Conservation (phyloP, 2,888 invertebrate species). For the Opisthograptis luteolata region DNA sequence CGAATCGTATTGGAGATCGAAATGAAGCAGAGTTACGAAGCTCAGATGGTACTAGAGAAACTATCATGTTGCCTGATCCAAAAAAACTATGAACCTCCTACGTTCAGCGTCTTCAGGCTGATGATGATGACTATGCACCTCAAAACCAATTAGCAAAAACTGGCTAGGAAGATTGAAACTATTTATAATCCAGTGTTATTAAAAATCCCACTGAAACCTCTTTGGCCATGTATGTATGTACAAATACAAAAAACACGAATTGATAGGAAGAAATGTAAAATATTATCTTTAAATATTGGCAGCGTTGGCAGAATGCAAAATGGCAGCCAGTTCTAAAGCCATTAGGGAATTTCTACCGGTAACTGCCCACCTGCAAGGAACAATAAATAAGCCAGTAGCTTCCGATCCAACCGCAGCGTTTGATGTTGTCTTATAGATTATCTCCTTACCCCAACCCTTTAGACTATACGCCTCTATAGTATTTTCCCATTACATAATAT, state of each 20-base stretch:
- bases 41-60: background rate
- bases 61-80: no score
- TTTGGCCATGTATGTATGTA: no score
- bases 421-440: slow-evolving; percentile 21
- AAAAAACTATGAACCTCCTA: no score
- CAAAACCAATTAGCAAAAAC: no score
- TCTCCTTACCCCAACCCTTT: slow-evolving; percentile 15
- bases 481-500: slow-evolving; percentile 1
- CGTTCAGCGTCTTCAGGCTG: no score
- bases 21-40: no score
- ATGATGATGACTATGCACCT: no score
- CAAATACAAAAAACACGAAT: background rate
- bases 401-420: slow-evolving; percentile 22
- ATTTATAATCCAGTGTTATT: no score
- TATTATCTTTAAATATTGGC: background rate
- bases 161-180: no score
- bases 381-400: slow-evolving; percentile 24
- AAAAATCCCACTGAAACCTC: no score
- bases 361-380: slow-evolving; percentile 22
- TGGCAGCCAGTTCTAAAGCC: slow-evolving; percentile 14
- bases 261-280: background rate
- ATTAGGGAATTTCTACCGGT: slow-evolving; percentile 18
- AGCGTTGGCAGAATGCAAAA: slow-evolving; percentile 6
- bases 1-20: background rate
- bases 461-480: slow-evolving; percentile 6